Evolutionary conservation across 2,888 invertebrate species (phyloP), one percentile per base, ranked within the genome.

Genomic region (Rugalucina vietnamica): DNA sequence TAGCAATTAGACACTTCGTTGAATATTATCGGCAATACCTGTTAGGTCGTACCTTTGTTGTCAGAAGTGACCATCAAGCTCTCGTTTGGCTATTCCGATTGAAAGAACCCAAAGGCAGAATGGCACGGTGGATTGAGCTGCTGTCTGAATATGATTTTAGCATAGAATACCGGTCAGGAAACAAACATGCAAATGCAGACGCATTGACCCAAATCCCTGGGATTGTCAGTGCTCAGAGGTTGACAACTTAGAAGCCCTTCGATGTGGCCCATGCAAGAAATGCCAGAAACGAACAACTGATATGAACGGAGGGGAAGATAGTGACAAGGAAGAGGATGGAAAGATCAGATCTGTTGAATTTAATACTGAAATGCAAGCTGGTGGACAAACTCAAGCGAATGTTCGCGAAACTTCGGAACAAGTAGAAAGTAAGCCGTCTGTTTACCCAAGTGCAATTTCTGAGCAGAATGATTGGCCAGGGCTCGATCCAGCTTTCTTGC

Each of bases 41-140:
- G 36, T 4, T 71, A 36, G 36, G 71, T 1, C 27, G 71, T 29
- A 27, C 36, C 79, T n/a, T 49, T 60, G 72, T 72, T 54, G 75
- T 37, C 88, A 88, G 37, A 0, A 71, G 5, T 0, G 37, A 37
- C 34, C 36, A 71, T 24, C 39, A 79, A 18, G 85, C 88, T 0
- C 50, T 86, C 10, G 71, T 74, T 4, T 88, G 86, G 86, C 72
- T 88, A 12, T 86, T 84, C 57, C 76, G 70, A n/a, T 18, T 86
- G 36, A 84, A 86, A 29, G 88, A 88, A 18, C 86, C 84, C 27
- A 82, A 81, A n/a, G n/a, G n/a, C n/a, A n/a, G n/a, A n/a, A n/a
- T n/a, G n/a, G n/a, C n/a, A n/a, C n/a, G n/a, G 3, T 87, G 85
- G 87, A 73, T 81, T 18, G 85, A 85, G 37, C 74, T 81, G 18